Base-by-base conservation (phyloP, 2,797 vertebrate genomes). In the Coracias cyanogaster region DNA sequence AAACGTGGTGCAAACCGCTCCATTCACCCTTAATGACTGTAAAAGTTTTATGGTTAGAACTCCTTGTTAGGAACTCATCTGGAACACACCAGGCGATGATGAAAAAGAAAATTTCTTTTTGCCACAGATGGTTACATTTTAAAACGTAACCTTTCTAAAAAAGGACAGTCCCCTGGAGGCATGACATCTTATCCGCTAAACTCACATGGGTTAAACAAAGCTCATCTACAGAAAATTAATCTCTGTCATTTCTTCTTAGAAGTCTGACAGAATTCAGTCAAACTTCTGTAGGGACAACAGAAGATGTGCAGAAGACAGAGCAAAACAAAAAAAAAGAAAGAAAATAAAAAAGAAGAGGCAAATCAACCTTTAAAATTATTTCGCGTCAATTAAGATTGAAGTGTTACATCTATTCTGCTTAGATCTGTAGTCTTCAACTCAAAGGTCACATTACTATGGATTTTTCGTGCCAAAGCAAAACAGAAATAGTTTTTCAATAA, bases 381-480 rank as follows among this genome's bases (percentile, higher is more conserved):
- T 89, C 13, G 3, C 3, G 7, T 29, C 71, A 91, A 87, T 13
- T 73, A 80, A 82, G 43, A 79, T 66, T 65, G 55, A 93, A 95
- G 61, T 67, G 31, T 89, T 90, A 51, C 24, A 91, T 82, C 37
- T 21, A 24, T 82, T 89, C 92, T 62, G 48, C 67, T 95, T 74
- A 83, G 88, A 93, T 81, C 61, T 79, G 22, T 77, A 90, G 62
- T 64, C 62, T 94, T 93, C 80, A 80, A 69, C 60, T 94, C 84
- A 95, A 97, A 97, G 93, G 90, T 93, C 96, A 96, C 39, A 85
- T 95, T 95, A 81, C 43, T 93, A 83, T 79, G 80, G 61, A 92
- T 94, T 92, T 90, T 93, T 85, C 74, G 70, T 57, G 43, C 33
- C 73, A 90, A 82, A 83, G 71, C 55, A 11, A 77, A 94, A 77